phyloP scores from a whole-genome alignment of 2,113 vertebrate genomes.

The Pteropus alecto region DNA sequence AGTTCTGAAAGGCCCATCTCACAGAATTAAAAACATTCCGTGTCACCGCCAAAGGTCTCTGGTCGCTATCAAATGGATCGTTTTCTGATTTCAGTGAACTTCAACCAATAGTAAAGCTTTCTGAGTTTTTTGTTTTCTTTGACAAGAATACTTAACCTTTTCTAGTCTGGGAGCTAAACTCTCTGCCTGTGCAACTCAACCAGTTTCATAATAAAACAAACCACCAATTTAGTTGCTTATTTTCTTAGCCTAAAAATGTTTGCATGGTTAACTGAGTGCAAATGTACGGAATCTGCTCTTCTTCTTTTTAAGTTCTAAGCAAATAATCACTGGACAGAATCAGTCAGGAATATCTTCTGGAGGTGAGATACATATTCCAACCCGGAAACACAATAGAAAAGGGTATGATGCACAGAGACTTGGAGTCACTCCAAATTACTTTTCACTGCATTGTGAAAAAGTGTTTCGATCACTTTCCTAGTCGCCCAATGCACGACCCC shows the following conservation, averaged over 20 bases:
- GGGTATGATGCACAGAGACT: not conserved
- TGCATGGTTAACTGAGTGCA: not conserved
- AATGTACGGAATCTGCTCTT: slow-evolving; percentile 20
- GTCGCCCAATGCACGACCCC: not conserved
- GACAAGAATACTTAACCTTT: slow-evolving; percentile 50
- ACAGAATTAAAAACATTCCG: slow-evolving; percentile 59
- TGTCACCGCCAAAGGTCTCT: slow-evolving; percentile 22
- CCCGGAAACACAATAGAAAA: not conserved
- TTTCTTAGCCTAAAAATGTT: slow-evolving; percentile 48
- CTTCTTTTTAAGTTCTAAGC: slow-evolving; percentile 51
- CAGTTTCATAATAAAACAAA: slow-evolving; percentile 51
- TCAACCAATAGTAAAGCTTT: not conserved
- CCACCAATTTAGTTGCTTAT: slow-evolving; percentile 32
- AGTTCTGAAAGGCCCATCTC: slow-evolving; percentile 60
- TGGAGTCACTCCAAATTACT: not conserved
- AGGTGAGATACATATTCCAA: not conserved
- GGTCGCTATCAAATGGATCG: slow-evolving; percentile 15
- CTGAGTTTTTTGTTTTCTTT: not conserved
- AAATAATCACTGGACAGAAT: slow-evolving; percentile 14
- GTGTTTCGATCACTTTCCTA: not conserved
- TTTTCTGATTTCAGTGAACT: not conserved
- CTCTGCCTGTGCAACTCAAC: not conserved
- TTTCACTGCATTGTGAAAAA: not conserved
- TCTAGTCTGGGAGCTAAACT: not conserved
- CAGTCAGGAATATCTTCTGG: not conserved